These are phyloP conservation scores for Malurus elegans DNA, from an alignment of 2,113 vertebrate genomes.

Conservation along the genomic window DNA sequence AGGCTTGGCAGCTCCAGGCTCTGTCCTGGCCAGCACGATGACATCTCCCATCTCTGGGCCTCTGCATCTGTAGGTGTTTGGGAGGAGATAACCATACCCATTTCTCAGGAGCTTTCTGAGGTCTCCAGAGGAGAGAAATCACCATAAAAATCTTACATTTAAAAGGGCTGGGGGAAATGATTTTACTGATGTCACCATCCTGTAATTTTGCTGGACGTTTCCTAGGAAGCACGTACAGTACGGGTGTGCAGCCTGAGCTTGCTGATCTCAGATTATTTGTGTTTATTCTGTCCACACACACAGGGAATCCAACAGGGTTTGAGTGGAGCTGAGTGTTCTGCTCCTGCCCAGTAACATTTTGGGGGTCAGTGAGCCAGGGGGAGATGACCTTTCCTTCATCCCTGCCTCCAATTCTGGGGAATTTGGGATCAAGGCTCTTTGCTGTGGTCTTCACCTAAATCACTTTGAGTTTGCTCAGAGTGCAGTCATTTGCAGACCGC, in stretches of 20 bases:
- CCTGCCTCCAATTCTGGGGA: not conserved
- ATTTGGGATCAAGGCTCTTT: not conserved
- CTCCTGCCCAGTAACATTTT: not conserved
- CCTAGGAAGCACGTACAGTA: not conserved
- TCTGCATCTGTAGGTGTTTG: not conserved
- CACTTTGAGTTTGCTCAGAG: not conserved
- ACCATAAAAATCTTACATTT: not conserved
- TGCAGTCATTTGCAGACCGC: not conserved
- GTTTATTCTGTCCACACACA: not conserved
- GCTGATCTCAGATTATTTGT: not conserved
- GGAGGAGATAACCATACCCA: not conserved
- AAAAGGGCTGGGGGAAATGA: not conserved
- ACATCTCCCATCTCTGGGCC: not conserved
- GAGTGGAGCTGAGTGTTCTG: not conserved
- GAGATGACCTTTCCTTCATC: not conserved
- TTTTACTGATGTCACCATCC: not conserved
- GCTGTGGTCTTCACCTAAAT: fast-evolving
- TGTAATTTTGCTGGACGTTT: not conserved
- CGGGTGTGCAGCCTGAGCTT: not conserved
- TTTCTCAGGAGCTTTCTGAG: not conserved
- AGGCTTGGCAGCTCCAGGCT: not conserved
- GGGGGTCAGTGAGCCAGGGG: not conserved
- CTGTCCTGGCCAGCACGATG: not conserved
- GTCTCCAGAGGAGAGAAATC: not conserved
- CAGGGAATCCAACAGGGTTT: not conserved